Evolutionary conservation across 2,797 vertebrate genomes (phyloP).

Genomic region (Pelochelys cantorii): DNA sequence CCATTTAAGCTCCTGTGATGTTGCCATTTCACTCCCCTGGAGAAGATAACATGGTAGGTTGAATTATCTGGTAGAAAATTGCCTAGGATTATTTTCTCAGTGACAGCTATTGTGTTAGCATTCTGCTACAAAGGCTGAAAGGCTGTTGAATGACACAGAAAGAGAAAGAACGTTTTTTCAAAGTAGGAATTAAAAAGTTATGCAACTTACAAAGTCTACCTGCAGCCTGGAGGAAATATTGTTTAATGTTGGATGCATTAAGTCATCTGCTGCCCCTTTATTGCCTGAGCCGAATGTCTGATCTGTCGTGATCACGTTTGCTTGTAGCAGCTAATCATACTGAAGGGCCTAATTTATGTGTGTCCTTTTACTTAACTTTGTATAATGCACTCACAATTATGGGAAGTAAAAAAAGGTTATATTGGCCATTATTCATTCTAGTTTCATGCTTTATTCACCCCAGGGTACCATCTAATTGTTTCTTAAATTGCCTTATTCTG

Average conservation of each 20-base stretch:
- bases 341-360: conserved; percentile 46
- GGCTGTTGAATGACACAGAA: conserved; percentile 60
- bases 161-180: conserved; percentile 28
- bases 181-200: conserved; percentile 46
- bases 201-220: conserved; percentile 7
- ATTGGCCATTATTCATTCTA: conserved; percentile 58
- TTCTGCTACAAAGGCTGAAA: conserved; percentile 51
- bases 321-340: conserved; percentile 43
- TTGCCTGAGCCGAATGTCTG: conserved; percentile 34
- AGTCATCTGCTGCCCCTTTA: background rate
- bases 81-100: conserved; percentile 72
- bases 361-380: conserved; percentile 72
- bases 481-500: conserved; percentile 77
- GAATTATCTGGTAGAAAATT: conserved; percentile 72
- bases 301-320: conserved; percentile 49
- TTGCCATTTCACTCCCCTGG: conserved; percentile 62
- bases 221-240: conserved; percentile 28
- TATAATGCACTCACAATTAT: conserved; percentile 66
- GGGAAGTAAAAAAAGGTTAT: conserved; percentile 60
- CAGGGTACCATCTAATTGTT: conserved; percentile 73
- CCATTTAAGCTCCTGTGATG: conserved; percentile 40
- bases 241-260: background rate
- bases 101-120: conserved; percentile 66
- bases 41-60: conserved; percentile 74
- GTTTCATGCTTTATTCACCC: conserved; percentile 64